Percentiles rank a stretch among this genome's conserved stretches.
Conservation (phyloP, 2,888 invertebrate genomes). For the Cartodere bifasciata region DNA sequence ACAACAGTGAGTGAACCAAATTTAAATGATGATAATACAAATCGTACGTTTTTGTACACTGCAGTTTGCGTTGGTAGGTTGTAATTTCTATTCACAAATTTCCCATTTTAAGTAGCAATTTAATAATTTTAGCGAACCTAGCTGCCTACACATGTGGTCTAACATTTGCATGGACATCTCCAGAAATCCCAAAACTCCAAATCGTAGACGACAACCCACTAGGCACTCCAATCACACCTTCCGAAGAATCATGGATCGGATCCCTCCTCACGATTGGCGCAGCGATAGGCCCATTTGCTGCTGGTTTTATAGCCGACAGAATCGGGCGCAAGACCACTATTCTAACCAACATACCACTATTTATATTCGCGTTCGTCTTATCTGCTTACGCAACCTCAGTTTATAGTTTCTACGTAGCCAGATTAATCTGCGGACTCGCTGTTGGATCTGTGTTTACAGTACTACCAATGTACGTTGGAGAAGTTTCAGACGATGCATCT, state of each 20-base stretch:
- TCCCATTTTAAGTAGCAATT: too few species aligned
- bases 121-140: conserved; percentile 35
- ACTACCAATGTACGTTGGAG: conserved; percentile 77
- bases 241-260: conserved; percentile 41
- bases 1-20: too few species aligned
- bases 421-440: conserved; percentile 49
- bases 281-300: conserved; percentile 52
- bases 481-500: conserved; percentile 69
- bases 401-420: conserved; percentile 41
- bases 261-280: conserved; percentile 39
- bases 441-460: conserved; percentile 59
- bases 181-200: conserved; percentile 29
- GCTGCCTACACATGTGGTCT: conserved; percentile 36
- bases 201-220: conserved; percentile 24
- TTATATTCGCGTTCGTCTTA: conserved; percentile 55
- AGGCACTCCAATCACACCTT: conserved; percentile 20
- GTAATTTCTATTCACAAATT: too few species aligned
- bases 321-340: conserved; percentile 58
- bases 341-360: conserved; percentile 48
- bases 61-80: too few species aligned
- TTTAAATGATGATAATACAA: too few species aligned
- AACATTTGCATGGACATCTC: conserved; percentile 39
- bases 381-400: conserved; percentile 43
- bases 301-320: conserved; percentile 51
- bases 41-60: too few species aligned